Base-by-base conservation (phyloP, 2,888 invertebrate species). In the Linnaemya vulpina region DNA sequence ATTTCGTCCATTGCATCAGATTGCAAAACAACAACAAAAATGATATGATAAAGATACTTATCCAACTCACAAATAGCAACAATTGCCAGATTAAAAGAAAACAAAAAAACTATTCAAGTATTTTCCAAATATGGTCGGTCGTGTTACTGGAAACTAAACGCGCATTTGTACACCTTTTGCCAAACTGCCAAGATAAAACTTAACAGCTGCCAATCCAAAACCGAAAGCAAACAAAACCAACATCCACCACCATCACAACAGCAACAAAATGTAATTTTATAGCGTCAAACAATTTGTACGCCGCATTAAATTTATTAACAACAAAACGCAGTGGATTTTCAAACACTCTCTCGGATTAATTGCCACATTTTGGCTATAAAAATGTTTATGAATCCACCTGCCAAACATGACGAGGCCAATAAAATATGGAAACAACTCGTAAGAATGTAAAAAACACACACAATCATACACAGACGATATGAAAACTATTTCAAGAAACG, bases 291-390 rank as follows among this genome's bases (percentile, higher is more conserved):
- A 85, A 85, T 85, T 85, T 85, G 85, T 85, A 78, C 53, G 20
- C 22, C 43, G 20, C 53, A 63, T 73, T 51, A 22, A 74, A 15
- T 55, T 65, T 71, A 53, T 80, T 77, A 76, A 77, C 81, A 81
- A 51, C 74, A 82, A 76, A 74, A 82, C 25, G 49, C 78, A 75
- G 85, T 79, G 82, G 65, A 85, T 63, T 85, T 85, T 85, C 71
- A 85, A 75, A 82, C 85, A 85, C 82, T 82, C 74, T 76, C 74
- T 60, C 79, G 85, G 85, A 85, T 85, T 85, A 85, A 85, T 82
- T 85, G 51, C 85, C 82, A 85, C 85, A 71, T 82, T 78, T 81
- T 82, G 85, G 78, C 70, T 78, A 82, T 82, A 85, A 85, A 85
- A 85, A 85, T 74, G 63, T 75, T 75, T 67, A 82, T 77, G 65